phyloP scores from a whole-genome alignment of 37 sponge, comb jelly and placozoan genomes.

The Amphimedon queenslandica region DNA sequence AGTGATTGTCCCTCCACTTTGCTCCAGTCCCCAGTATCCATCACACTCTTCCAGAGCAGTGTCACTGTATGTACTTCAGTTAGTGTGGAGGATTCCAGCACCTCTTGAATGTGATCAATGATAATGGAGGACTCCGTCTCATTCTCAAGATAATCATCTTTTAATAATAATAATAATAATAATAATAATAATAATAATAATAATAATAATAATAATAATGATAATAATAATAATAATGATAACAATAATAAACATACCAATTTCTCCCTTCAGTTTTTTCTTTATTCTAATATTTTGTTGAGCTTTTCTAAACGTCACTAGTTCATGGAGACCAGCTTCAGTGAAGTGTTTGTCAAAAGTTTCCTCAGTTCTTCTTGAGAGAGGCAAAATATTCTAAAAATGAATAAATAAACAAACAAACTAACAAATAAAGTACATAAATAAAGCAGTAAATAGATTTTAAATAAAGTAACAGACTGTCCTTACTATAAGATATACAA shows the following conservation, averaged over 20 bases:
- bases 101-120: constrained; percentile 46
- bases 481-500: too few species aligned
- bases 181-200: too few species aligned
- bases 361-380: constrained; percentile 37
- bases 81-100: constrained; percentile 27
- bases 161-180: neutral
- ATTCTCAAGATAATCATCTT: constrained; percentile 15
- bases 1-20: constrained; percentile 87
- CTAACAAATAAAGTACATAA: too few species aligned
- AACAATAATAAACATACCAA: too few species aligned
- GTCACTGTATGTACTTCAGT: constrained; percentile 41
- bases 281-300: constrained; percentile 39
- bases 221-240: too few species aligned
- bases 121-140: constrained; percentile 25
- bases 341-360: constrained; percentile 78
- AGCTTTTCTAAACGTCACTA: constrained; percentile 50
- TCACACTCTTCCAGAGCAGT: constrained; percentile 73
- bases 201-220: too few species aligned
- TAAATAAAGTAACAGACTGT: too few species aligned
- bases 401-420: too few species aligned
- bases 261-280: constrained; percentile 34
- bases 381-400: constrained; percentile 70
- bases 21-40: constrained; percentile 76
- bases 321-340: constrained; percentile 23
- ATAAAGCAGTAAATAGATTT: too few species aligned